These are phyloP conservation scores for Psophia crepitans DNA, from an alignment of 2,113 vertebrate genomes.

Conservation along the genomic window DNA sequence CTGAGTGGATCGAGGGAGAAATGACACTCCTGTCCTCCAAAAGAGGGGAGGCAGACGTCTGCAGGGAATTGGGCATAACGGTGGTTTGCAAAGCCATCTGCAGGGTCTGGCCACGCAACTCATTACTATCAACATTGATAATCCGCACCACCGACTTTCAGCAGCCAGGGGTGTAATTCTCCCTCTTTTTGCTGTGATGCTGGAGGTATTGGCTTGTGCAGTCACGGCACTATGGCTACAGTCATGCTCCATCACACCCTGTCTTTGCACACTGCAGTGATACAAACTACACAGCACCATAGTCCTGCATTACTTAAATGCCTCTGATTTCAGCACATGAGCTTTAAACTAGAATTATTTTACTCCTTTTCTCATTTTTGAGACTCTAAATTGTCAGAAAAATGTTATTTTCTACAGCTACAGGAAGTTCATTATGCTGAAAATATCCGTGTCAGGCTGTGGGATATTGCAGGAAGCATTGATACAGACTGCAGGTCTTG, in stretches of 20 bases:
- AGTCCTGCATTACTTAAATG: not conserved
- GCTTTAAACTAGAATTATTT: not conserved
- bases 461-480: not conserved
- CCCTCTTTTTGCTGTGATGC: not conserved
- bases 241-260: not conserved
- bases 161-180: not conserved
- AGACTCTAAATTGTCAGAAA: not conserved
- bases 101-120: not conserved
- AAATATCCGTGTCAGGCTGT: fast-evolving
- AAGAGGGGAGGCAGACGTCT: not conserved
- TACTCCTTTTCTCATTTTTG: not conserved
- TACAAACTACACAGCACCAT: not conserved
- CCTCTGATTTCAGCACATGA: not conserved
- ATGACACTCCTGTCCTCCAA: not conserved
- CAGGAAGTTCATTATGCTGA: not conserved
- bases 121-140: not conserved
- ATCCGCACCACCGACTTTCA: not conserved
- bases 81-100: not conserved
- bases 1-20: not conserved
- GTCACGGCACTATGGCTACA: not conserved
- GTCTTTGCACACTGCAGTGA: not conserved
- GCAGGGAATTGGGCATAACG: not conserved
- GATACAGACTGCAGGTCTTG: not conserved
- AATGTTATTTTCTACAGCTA: not conserved
- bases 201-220: not conserved